phyloP scores from a whole-genome alignment of 1,140 invertebrate species.

The Polyergus mexicanus region DNA sequence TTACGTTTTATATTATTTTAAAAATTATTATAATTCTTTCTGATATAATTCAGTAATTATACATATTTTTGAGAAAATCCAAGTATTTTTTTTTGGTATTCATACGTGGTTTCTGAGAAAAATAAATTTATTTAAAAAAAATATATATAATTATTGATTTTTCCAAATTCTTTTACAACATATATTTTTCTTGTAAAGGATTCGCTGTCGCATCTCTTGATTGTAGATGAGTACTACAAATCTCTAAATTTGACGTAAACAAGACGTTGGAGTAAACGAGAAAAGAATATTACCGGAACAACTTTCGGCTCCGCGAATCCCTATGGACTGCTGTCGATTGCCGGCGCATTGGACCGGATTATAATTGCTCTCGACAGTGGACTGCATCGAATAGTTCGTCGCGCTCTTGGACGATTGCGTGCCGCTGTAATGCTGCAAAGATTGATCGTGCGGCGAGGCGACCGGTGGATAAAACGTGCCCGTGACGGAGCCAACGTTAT shows the following conservation, averaged over 20 bases:
- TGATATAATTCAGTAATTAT: not conserved
- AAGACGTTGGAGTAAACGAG: not conserved
- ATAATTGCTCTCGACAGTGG: slow-evolving; percentile 81
- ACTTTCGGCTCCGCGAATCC: slow-evolving; percentile 79
- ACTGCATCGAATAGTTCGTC: slow-evolving; percentile 82
- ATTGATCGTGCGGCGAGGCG: slow-evolving; percentile 92
- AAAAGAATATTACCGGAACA: slow-evolving; percentile 78
- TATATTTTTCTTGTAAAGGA: not conserved
- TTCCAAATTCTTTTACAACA: not conserved
- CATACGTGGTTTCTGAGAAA: not conserved
- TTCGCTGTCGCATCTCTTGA: not conserved
- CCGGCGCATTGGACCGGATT: slow-evolving; percentile 80
- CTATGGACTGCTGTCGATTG: slow-evolving; percentile 81
- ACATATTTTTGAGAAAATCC: not conserved
- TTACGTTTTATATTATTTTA: not conserved
- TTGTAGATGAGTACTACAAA: not conserved
- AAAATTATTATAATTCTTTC: not conserved
- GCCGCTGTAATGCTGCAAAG: slow-evolving; percentile 83
- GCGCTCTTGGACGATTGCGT: slow-evolving; percentile 79
- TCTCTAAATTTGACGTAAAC: not conserved
- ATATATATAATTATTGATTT: slow-evolving; percentile 3
- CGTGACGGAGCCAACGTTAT: slow-evolving; percentile 92
- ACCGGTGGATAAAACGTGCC: slow-evolving; percentile 95
- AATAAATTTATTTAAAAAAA: slow-evolving; percentile 18
- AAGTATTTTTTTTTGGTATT: not conserved